Evolutionary conservation across 2,797 vertebrate species (phyloP).

Genomic region (Nothura maculosa): DNA sequence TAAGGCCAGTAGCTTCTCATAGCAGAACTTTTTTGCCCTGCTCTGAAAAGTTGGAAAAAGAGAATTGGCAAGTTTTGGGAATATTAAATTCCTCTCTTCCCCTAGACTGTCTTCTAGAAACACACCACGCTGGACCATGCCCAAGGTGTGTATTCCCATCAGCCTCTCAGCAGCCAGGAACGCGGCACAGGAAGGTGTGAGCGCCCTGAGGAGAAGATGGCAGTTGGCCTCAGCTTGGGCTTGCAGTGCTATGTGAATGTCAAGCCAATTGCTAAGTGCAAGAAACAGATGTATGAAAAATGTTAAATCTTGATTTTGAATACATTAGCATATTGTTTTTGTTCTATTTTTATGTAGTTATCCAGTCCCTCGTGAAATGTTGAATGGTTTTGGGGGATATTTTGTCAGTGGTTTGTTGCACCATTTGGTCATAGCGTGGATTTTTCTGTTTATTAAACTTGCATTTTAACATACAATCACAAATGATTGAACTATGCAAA

Average conservation of each 20-base stretch:
- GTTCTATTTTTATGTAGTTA: not conserved
- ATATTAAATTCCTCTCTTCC: not conserved
- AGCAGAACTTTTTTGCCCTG: not conserved
- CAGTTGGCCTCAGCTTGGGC: not conserved
- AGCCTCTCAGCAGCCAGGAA: not conserved
- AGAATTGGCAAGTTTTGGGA: not conserved
- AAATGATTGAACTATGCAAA: not conserved
- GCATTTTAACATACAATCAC: not conserved
- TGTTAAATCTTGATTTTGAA: not conserved
- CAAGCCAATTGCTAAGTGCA: not conserved
- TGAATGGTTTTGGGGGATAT: not conserved
- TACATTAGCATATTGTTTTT: not conserved
- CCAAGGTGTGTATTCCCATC: not conserved
- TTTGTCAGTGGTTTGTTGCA: not conserved
- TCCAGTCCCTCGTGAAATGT: not conserved
- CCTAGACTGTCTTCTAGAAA: not conserved
- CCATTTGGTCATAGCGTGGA: not conserved
- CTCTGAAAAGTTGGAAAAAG: not conserved
- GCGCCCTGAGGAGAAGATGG: not conserved
- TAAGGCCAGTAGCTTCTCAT: not conserved
- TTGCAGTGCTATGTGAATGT: not conserved
- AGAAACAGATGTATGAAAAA: not conserved
- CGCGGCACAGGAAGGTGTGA: not conserved
- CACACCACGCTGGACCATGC: rapidly evolving
- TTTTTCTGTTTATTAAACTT: not conserved